Evolutionary conservation across 1,140 invertebrate genomes (phyloP).

Genomic region (Lordiphosa stackelbergi): DNA sequence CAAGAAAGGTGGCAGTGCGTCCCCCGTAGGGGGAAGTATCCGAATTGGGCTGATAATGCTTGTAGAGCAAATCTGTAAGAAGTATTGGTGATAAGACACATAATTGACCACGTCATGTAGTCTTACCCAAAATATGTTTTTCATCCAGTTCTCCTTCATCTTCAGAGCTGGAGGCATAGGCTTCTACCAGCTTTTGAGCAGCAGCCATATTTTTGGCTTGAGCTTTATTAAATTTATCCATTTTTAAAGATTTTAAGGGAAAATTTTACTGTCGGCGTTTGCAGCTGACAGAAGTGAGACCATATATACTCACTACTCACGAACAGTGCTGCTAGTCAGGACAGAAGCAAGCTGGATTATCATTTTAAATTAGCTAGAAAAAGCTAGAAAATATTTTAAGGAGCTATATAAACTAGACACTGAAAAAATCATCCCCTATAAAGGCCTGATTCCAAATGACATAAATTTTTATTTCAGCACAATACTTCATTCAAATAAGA

Average conservation of each 20-base stretch:
- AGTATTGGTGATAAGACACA: not conserved
- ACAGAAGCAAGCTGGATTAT: too few relatives aligned
- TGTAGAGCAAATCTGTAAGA: conserved; percentile 48
- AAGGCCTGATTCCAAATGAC: too few relatives aligned
- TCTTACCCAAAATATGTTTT: conserved; percentile 78
- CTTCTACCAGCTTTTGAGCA: conserved; percentile 78
- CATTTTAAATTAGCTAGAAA: too few relatives aligned
- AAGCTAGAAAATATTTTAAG: too few relatives aligned
- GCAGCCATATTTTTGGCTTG: conserved; percentile 81
- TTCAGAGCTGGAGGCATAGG: conserved; percentile 80
- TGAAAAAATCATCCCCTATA: too few relatives aligned
- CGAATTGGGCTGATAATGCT: conserved; percentile 43
- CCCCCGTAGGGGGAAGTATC: conserved; percentile 21
- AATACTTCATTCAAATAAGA: too few relatives aligned
- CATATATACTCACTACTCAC: too few relatives aligned
- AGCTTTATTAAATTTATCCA: conserved; percentile 71
- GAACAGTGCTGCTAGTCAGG: too few relatives aligned
- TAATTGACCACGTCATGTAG: not conserved
- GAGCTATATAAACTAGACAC: too few relatives aligned
- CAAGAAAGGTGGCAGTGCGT: conserved; percentile 83
- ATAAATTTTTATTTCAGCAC: too few relatives aligned
- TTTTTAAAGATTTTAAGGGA: conserved; percentile 8
- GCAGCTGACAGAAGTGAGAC: too few relatives aligned
- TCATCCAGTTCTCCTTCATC: conserved; percentile 80
- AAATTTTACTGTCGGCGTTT: too few relatives aligned